Evolutionary conservation across 2,113 vertebrate species (phyloP).

Genomic region (Podarcis cretensis): DNA sequence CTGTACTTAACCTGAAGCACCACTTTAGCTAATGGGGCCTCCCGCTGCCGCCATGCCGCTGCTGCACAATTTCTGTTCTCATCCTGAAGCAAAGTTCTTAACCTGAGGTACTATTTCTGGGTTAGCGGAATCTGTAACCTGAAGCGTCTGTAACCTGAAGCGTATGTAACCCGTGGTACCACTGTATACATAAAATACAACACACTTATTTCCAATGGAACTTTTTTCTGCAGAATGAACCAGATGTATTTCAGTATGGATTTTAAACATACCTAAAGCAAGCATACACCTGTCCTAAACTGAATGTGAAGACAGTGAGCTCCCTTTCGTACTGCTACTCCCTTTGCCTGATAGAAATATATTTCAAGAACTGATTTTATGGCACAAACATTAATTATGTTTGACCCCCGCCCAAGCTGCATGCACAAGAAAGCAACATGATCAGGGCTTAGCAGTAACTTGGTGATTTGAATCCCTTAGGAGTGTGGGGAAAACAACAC

Average conservation of each 20-base stretch:
- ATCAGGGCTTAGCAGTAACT: background rate
- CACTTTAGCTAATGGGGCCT: too few species aligned
- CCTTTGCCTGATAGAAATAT: background rate
- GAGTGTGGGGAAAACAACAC: background rate
- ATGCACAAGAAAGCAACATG: fast-evolving
- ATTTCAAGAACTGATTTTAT: background rate
- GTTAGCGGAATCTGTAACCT: too few species aligned
- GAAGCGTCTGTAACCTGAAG: too few species aligned
- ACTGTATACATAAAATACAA: background rate
- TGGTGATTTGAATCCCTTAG: background rate
- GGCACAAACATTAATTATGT: background rate
- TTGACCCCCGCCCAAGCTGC: background rate
- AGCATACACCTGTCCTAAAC: background rate
- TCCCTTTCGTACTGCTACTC: background rate
- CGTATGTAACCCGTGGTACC: too few species aligned
- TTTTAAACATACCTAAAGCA: background rate
- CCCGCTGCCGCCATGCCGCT: too few species aligned
- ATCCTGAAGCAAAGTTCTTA: too few species aligned
- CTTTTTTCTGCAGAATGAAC: background rate
- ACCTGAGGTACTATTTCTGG: too few species aligned
- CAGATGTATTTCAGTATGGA: background rate
- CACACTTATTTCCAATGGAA: background rate
- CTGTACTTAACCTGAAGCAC: too few species aligned
- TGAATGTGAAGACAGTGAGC: background rate
- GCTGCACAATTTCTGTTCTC: too few species aligned